Evolutionary conservation across 2,797 vertebrate genomes (phyloP), one percentile per base, ranked within the genome.

Genomic region (Limnodromus scolopaceus): DNA sequence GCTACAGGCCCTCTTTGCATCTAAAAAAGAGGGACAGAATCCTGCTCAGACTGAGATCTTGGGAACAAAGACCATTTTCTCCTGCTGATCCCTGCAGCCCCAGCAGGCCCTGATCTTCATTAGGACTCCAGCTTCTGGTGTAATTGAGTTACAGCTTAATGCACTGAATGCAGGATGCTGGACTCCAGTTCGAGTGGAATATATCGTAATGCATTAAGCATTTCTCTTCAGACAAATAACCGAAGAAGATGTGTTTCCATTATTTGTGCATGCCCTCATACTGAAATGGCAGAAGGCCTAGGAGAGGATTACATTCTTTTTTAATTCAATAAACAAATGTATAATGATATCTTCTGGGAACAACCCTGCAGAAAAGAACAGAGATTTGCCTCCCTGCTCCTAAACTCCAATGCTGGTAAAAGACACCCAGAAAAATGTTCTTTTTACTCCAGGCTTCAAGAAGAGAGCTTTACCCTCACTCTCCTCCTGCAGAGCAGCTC

Each of bases 191-290:
- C 60, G n/a, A 92, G 92, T 64, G 60, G 74, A 39, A 43, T 77
- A 55, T 5, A 91, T 87, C 55, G 17, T 58, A 45, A 65, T 1
- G 8, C 84, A 91, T 96, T 94, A 87, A 82, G 72, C 46, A 66
- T 97, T 95, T 87, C 79, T 95, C 89, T 63, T 92, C 53, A 68
- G 79, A 77, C 41, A 89, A 80, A 89, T 80, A 77, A 83, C 87
- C 57, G 49, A 16, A 49, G 72, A 65, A 84, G 93, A 92, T 81
- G 65, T 36, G 53, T 77, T 93, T 57, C 94, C 80, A 68, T 96
- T 78, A 80, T 84, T 85, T 66, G 87, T 71, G 68, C 83, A 46
- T 84, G 75, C 85, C 65, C 61, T 87, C 74, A 38, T 16, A 36
- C 55, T 77, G 84, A 85, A 54, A 85, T 58, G 75, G 78, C 91